Percentiles rank a stretch among this genome's conserved stretches.
Conservation (phyloP, 1,140 invertebrate species). For the Berghia stephanieae region DNA sequence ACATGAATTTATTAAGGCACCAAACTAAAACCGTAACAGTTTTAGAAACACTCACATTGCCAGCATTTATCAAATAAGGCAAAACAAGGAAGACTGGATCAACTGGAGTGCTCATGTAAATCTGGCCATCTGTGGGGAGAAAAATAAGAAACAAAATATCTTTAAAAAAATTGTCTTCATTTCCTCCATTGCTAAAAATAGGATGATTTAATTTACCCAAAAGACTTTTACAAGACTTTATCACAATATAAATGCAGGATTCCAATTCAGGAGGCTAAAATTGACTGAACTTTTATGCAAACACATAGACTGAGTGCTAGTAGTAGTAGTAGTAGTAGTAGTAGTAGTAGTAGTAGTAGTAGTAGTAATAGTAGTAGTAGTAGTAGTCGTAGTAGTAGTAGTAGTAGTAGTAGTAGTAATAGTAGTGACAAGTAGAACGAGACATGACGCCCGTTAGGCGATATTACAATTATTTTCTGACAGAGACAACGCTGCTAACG, state of each 20-base stretch:
- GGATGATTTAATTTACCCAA: background rate
- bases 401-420: too few species aligned
- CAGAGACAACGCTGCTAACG: too few species aligned
- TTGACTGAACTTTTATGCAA: background rate
- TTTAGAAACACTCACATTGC: constrained; percentile 38
- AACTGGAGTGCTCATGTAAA: constrained; percentile 49
- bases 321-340: background rate
- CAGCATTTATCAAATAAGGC: constrained; percentile 50
- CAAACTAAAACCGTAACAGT: too few species aligned
- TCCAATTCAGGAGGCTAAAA: background rate
- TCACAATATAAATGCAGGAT: background rate
- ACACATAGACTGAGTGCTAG: background rate
- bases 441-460: too few species aligned
- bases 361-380: too few species aligned
- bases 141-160: background rate
- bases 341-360: too few species aligned
- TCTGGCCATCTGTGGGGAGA: constrained; percentile 48
- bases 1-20: too few species aligned
- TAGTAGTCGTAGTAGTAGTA: too few species aligned
- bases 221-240: background rate
- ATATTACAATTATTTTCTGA: too few species aligned
- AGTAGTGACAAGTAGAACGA: too few species aligned
- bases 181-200: background rate
- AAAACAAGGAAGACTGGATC: constrained; percentile 57
- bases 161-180: background rate